Conservation (phyloP, 2,113 vertebrate genomes). For the Alouatta palliata region DNA sequence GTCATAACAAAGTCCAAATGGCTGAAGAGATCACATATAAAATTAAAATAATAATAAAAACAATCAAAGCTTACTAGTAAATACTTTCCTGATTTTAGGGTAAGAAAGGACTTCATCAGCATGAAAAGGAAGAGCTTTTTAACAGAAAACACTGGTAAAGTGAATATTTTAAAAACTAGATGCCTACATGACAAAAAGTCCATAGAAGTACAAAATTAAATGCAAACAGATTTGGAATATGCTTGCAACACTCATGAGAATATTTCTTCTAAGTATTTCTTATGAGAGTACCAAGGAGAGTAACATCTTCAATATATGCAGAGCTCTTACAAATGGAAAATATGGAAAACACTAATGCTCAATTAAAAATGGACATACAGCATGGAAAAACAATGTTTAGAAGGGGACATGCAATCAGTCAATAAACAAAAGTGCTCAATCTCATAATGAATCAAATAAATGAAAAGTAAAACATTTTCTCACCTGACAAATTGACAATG, state of each 20-base stretch:
- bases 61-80: neutral
- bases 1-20: neutral
- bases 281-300: neutral
- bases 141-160: neutral
- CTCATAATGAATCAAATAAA: neutral
- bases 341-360: neutral
- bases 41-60: conserved; percentile 25
- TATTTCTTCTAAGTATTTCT: neutral
- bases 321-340: neutral
- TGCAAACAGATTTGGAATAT: neutral
- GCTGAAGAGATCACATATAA: neutral
- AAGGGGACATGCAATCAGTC: neutral
- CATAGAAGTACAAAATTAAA: neutral
- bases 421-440: neutral
- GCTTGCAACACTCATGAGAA: neutral
- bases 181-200: neutral
- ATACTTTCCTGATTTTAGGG: neutral
- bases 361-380: neutral
- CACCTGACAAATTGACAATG: neutral
- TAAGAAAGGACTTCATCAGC: neutral
- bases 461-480: neutral
- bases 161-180: neutral
- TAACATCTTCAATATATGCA: neutral
- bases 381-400: neutral
- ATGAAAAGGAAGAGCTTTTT: neutral